A percentile compares a stretch with the other conserved stretches of the same genome.
Conservation (phyloP, 2,797 vertebrate species). For the Urocyon cinereoargenteus region DNA sequence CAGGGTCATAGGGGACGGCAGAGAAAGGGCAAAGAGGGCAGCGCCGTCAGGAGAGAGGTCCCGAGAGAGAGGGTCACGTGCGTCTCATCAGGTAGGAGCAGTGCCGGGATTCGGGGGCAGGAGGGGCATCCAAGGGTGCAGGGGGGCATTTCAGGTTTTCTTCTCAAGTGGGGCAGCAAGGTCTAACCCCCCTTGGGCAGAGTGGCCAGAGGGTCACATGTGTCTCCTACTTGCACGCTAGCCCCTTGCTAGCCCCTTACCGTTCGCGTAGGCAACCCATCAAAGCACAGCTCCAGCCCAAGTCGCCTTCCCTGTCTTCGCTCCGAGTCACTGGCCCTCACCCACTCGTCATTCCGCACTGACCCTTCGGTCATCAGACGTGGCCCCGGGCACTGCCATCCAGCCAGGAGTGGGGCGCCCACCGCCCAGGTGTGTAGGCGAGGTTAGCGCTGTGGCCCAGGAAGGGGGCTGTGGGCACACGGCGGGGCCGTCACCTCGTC, state of each 20-base stretch:
- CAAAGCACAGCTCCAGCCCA: neutral
- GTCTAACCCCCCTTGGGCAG: neutral
- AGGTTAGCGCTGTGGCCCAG: neutral
- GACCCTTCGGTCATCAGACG: accelerated
- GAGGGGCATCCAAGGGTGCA: accelerated
- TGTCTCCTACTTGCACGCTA: neutral
- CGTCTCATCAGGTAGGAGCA: neutral
- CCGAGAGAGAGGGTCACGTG: neutral
- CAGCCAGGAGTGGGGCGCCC: accelerated
- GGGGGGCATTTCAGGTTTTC: neutral
- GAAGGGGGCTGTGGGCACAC: neutral
- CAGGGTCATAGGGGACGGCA: neutral
- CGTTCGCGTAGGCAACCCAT: neutral
- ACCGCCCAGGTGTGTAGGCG: neutral
- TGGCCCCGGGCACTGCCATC: neutral
- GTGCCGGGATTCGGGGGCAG: neutral
- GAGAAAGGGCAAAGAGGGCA: neutral
- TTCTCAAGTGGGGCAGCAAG: neutral
- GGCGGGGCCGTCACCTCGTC: no score
- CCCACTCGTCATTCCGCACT: neutral
- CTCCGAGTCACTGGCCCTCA: neutral
- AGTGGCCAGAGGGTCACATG: neutral
- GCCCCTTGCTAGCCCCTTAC: no score
- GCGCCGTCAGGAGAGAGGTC: neutral
- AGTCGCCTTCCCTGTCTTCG: neutral